Percentiles rank a stretch among this genome's conserved stretches.
phyloP scores from a whole-genome alignment of 2,888 invertebrate genomes.

The Polietes domitor region DNA sequence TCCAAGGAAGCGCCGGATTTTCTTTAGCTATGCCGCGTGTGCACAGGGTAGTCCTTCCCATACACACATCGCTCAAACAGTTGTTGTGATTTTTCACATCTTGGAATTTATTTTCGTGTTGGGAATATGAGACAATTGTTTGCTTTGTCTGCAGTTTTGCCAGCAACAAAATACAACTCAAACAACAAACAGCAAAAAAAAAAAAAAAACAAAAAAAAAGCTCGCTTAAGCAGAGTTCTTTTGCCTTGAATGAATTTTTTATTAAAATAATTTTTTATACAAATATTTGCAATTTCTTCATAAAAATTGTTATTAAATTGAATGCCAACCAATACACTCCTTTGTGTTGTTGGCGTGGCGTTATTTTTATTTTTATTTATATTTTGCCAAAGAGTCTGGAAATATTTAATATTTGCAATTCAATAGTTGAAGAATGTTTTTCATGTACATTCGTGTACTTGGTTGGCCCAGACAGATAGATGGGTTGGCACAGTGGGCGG shows the following conservation, averaged over 20 bases:
- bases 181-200: background rate
- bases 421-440: background rate
- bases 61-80: background rate
- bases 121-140: conserved; percentile 25
- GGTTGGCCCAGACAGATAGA: background rate
- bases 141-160: conserved; percentile 3
- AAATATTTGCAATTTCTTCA: conserved; percentile 7
- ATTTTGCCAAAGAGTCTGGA: background rate
- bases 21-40: background rate
- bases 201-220: background rate
- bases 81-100: conserved; percentile 11
- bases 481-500: background rate
- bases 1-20: background rate
- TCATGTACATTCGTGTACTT: background rate
- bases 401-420: conserved; percentile 9
- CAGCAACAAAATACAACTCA: too few species aligned
- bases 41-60: background rate
- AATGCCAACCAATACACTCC: background rate
- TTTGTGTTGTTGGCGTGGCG: background rate
- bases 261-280: conserved; percentile 10
- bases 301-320: background rate
- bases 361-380: too few species aligned
- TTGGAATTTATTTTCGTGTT: background rate
- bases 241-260: background rate
- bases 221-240: conserved; percentile 2